Conservation (phyloP, 2,888 invertebrate species). For the Agrochola macilenta region DNA sequence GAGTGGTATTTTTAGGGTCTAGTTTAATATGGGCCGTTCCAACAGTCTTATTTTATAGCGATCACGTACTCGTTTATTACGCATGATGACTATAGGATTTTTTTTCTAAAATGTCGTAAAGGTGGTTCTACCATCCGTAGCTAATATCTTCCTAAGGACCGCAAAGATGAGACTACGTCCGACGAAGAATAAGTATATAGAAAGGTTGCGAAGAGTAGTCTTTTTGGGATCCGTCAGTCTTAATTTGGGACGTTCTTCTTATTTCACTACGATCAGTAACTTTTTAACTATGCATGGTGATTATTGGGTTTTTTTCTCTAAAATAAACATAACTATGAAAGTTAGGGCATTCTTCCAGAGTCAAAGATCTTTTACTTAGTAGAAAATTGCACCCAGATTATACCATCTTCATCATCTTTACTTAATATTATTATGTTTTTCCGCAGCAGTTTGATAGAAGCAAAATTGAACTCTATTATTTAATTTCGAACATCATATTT, state of each 20-base stretch:
- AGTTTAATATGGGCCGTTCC: too few species aligned
- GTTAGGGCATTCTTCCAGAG: not conserved
- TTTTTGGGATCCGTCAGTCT: too few species aligned
- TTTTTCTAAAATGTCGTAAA: not conserved
- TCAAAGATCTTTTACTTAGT: not conserved
- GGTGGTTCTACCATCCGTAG: not conserved
- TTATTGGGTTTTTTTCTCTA: not conserved
- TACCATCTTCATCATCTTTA: not conserved
- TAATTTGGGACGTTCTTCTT: not conserved
- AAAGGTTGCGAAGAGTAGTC: not conserved
- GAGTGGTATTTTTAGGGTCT: too few species aligned
- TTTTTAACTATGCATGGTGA: not conserved
- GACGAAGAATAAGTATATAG: not conserved
- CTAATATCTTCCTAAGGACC: not conserved
- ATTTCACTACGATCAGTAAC: not conserved
- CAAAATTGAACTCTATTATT: not conserved
- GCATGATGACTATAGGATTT: not conserved
- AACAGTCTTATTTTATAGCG: not conserved
- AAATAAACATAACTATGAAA: not conserved
- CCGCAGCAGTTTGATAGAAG: not conserved
- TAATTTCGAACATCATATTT: not conserved
- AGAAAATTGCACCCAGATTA: not conserved
- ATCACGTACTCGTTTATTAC: not conserved
- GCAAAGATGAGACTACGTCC: not conserved
- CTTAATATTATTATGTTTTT: not conserved